Conservation (phyloP, 2,888 invertebrate genomes). For the Andrena minutula region DNA sequence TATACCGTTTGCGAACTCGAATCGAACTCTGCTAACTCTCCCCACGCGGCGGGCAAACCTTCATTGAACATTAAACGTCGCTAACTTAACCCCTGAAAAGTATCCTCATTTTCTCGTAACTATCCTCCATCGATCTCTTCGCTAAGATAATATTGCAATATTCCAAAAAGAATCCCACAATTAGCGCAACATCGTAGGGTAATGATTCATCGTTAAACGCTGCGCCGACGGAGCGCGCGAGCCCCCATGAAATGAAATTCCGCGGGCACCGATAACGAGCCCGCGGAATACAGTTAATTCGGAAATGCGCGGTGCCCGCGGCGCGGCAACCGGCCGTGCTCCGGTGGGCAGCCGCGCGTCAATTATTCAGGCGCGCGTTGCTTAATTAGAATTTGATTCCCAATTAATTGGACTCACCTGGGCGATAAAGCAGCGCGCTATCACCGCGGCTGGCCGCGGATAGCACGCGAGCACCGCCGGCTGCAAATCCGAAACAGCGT, state of each 20-base stretch:
- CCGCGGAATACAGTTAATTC: constrained; percentile 51
- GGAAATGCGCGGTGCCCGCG: constrained; percentile 43
- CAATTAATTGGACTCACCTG: constrained; percentile 62
- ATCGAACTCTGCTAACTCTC: background rate
- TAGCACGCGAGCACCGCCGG: constrained; percentile 20
- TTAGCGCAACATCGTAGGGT: background rate
- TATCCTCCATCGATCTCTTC: too few species aligned
- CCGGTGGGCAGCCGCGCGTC: constrained; percentile 36
- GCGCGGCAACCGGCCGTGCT: constrained; percentile 45
- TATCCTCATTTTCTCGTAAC: too few species aligned
- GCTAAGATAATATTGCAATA: background rate
- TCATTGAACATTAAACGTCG: background rate
- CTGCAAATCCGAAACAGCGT: constrained; percentile 45
- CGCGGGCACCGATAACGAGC: constrained; percentile 9
- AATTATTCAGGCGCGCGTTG: constrained; percentile 60
- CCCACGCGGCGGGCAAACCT: background rate
- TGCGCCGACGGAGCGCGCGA: background rate
- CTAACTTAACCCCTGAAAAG: too few species aligned
- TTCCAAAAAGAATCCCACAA: background rate
- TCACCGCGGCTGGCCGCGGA: constrained; percentile 29
- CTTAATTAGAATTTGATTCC: constrained; percentile 68
- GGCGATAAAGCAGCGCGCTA: constrained; percentile 33
- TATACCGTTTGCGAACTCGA: background rate
- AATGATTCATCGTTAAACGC: too few species aligned
- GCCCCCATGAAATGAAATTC: constrained; percentile 12